Evolutionary conservation across 2,888 invertebrate species (phyloP).

Genomic region (Punctoribates punctum): DNA sequence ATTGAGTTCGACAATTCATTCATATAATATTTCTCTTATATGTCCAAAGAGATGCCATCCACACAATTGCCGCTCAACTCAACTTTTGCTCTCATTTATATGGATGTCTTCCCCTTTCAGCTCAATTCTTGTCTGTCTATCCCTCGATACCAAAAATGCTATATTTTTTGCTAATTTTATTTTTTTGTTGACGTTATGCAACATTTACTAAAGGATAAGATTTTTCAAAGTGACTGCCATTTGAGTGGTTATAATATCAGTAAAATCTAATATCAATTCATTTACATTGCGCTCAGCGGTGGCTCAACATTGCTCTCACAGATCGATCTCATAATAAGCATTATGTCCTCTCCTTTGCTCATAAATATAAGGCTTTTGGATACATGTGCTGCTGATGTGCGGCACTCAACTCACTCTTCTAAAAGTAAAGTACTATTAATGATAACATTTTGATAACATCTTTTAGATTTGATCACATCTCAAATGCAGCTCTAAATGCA

Average conservation of each 20-base stretch:
- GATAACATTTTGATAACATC: constrained; percentile 21
- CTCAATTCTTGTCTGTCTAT: neutral
- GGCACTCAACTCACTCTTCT: neutral
- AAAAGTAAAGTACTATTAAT: too few relatives aligned
- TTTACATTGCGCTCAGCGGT: constrained; percentile 23
- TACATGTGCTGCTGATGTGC: neutral
- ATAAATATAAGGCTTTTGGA: constrained; percentile 1
- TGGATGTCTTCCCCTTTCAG: neutral
- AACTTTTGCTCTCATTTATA: constrained; percentile 3
- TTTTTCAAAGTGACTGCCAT: constrained; percentile 9
- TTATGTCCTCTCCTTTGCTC: neutral
- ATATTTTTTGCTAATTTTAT: constrained; percentile 17
- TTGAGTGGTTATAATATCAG: constrained; percentile 25
- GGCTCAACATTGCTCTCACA: neutral
- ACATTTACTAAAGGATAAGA: constrained; percentile 29
- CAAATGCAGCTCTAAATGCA: constrained; percentile 6
- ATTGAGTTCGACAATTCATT: constrained; percentile 30
- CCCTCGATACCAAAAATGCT: constrained; percentile 19
- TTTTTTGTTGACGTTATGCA: constrained; percentile 26
- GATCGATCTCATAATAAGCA: neutral
- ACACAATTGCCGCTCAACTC: constrained; percentile 22
- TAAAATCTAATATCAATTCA: constrained; percentile 23
- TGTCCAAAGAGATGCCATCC: neutral
- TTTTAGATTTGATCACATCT: neutral
- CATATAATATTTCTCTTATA: constrained; percentile 33